These are phyloP conservation scores for Rachycentron canadum DNA, from an alignment of 2,797 vertebrate species.

Conservation along the genomic window DNA sequence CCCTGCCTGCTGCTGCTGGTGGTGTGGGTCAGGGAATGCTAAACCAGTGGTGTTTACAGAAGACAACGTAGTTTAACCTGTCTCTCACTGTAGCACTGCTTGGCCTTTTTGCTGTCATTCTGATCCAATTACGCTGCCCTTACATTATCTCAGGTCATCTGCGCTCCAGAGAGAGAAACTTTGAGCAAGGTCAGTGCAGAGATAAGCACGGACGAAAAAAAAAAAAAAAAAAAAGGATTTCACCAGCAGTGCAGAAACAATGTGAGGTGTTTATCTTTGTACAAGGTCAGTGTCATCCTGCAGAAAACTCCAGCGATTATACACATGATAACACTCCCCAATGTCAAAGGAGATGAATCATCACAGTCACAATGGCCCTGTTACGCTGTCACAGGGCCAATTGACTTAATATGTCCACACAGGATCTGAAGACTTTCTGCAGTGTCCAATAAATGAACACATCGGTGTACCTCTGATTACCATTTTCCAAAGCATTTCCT, in stretches of 20 bases:
- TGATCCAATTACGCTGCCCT: constrained; percentile 82
- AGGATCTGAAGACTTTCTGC: background rate
- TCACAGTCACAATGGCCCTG: constrained; percentile 33
- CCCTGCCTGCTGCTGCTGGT: constrained; percentile 14
- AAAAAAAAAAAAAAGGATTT: constrained; percentile 31
- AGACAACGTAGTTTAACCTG: constrained; percentile 71
- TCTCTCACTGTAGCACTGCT: constrained; percentile 53
- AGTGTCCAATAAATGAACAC: background rate
- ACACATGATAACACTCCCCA: constrained; percentile 48
- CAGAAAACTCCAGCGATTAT: constrained; percentile 54
- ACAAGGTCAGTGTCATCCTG: constrained; percentile 50
- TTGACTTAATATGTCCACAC: constrained; percentile 11
- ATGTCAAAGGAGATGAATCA: constrained; percentile 58
- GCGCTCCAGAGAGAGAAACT: constrained; percentile 62
- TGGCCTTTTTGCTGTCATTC: constrained; percentile 74
- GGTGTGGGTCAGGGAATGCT: constrained; percentile 41
- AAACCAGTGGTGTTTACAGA: constrained; percentile 52
- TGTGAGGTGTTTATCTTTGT: constrained; percentile 62
- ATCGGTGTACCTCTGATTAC: background rate
- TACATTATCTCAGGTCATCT: constrained; percentile 83
- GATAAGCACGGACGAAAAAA: constrained; percentile 62
- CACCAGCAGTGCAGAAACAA: constrained; percentile 68
- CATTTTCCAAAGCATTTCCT: background rate
- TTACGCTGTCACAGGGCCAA: constrained; percentile 10
- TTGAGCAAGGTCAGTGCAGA: constrained; percentile 79